phyloP scores from a whole-genome alignment of 2,888 invertebrate genomes.

The Pseudococcus jackbeardsleyi region DNA sequence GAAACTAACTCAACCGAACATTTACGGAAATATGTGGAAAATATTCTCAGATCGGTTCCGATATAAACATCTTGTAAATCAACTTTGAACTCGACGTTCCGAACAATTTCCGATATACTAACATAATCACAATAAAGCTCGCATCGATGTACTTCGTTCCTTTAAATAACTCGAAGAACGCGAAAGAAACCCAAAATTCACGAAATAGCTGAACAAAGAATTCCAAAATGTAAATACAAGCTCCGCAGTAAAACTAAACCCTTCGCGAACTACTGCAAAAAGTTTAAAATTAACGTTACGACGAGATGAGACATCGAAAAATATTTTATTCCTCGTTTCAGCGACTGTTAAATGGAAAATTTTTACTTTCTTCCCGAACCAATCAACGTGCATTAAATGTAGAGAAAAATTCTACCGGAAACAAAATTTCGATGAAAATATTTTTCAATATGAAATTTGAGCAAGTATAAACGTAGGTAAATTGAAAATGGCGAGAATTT shows the following conservation, averaged over 20 bases:
- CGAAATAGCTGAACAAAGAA: conserved; percentile 10
- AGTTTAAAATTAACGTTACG: neutral
- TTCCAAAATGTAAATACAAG: neutral
- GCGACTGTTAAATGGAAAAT: neutral
- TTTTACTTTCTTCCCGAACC: neutral
- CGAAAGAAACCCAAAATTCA: neutral
- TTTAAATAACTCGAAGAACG: neutral
- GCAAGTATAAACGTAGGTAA: neutral
- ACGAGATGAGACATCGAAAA: neutral
- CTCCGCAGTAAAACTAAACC: neutral
- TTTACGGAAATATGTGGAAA: too few relatives aligned
- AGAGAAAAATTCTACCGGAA: neutral
- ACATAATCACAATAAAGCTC: neutral
- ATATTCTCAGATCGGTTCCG: too few relatives aligned
- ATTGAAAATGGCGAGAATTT: neutral
- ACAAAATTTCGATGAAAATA: neutral
- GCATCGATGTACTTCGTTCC: neutral
- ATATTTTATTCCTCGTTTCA: neutral
- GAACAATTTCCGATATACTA: neutral
- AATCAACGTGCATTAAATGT: neutral
- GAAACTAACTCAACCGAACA: too few relatives aligned
- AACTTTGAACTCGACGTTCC: too few relatives aligned
- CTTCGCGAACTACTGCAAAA: neutral
- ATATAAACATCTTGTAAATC: too few relatives aligned
- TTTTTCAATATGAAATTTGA: neutral